Evolutionary conservation across 35 echinoderm and acorn worm species (phyloP), one percentile per base, ranked within the genome.

Genomic region (Ophioderma brevispina): DNA sequence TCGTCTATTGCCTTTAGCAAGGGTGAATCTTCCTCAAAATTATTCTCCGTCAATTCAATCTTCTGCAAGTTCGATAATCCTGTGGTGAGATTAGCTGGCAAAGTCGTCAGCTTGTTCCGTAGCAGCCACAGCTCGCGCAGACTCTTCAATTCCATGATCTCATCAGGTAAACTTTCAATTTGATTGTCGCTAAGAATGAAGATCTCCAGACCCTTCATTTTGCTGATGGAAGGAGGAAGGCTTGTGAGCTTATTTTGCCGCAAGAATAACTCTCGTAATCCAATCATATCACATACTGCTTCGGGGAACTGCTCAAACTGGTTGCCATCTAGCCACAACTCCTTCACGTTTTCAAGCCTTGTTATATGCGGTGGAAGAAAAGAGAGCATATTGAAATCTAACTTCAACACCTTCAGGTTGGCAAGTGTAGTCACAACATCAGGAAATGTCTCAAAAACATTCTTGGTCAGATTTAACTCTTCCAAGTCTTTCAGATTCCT

Each of bases 101-200:
- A 55, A 18, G 50, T 85, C 18, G 55, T 46, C 0, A 96, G 35
- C 13, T 81, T 80, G 39, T 96, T 96, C 35, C 82, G 64, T 25
- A 87, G 81, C 76, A 96, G 55, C 81, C 89, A 96, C 55, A 96
- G 64, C 38, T 96, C 94, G 14, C 86, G 78, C 10, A 96, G 86
- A 11, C 84, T 76, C 23, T 8, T 15, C 38, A 86, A 89, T 42
- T 89, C 40, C 30, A 88, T 89, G 33, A 96, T 77, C 33, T 89
- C 87, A 40, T 92, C 90, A 0, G 94, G 94, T 19, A 96, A 89
- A 2, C 64, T 76, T 50, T 80, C 78, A 36, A 96, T 85, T 39
- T 89, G 64, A 49, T 96, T 96, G 37, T 96, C 82, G 76, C 92
- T 90, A 39, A 96, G 30, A 13, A 89, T 76, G 23, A 96, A 81